Percentiles rank a stretch among this genome's conserved stretches.
These are phyloP conservation scores for Eptesicus fuscus DNA, from an alignment of 2,113 vertebrate genomes.

Conservation along the genomic window DNA sequence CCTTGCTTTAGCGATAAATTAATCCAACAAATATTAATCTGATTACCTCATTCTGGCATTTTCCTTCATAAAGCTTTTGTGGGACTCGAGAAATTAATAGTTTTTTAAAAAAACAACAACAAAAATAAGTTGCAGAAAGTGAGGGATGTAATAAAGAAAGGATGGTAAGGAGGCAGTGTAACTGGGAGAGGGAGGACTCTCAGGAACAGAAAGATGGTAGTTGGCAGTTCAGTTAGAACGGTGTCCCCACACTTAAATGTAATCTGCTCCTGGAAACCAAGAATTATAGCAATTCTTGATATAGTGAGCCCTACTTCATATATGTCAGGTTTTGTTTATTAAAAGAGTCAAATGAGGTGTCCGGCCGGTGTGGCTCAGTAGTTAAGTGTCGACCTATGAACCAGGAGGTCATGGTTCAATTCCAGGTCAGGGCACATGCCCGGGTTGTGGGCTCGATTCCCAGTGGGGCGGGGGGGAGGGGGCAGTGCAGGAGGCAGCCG, in stretches of 20 bases:
- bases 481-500: too few species aligned
- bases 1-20: neutral
- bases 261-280: neutral
- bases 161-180: neutral
- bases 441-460: too few species aligned
- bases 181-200: neutral
- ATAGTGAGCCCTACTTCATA: neutral
- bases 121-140: neutral
- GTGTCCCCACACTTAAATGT: neutral
- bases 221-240: neutral
- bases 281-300: neutral
- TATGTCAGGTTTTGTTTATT: neutral
- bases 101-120: neutral
- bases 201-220: neutral
- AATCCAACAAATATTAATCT: neutral
- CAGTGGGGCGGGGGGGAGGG: too few species aligned
- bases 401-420: too few species aligned
- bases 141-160: neutral
- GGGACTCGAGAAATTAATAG: neutral
- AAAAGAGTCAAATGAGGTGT: neutral
- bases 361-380: too few species aligned
- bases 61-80: neutral
- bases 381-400: too few species aligned
- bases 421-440: too few species aligned
- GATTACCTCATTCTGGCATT: neutral